Evolutionary conservation across 2,888 invertebrate genomes (phyloP), one percentile per base, ranked within the genome.

Genomic region (Brachycybe producta): DNA sequence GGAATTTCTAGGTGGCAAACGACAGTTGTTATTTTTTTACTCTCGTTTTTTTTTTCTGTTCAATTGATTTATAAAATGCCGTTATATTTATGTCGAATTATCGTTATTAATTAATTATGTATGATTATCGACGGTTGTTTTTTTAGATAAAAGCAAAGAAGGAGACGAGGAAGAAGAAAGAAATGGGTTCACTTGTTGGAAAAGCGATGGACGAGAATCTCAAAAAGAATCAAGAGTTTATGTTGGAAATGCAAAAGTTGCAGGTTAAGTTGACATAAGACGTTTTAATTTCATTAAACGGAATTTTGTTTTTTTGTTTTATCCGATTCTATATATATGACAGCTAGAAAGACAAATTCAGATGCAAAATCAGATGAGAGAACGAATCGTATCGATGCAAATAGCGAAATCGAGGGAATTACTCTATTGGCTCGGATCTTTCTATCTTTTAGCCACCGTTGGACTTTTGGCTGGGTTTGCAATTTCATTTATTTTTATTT

Each of bases 301-400:
- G 7, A 42, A 42, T 27, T 27, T 26, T 43, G 17, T 28, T 50
- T 38, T 5, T 53, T 27, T 34, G 38, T 42, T 44, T 53, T n/a
- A n/a, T n/a, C n/a, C n/a, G n/a, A n/a, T n/a, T n/a, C n/a, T n/a
- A n/a, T n/a, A n/a, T n/a, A n/a, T 30, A 15, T 56, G 57, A 8
- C 54, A 70, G 84, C 74, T 83, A 72, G 84, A 84, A 62, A 72
- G 84, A 53, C 83, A 84, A 70, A 78, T 85, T 56, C 83, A 84
- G 62, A 74, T 85, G 73, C 80, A 80, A 65, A 80, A 81, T 66
- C 81, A 82, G 67, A 77, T 85, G 70, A 75, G 82, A 61, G 81
- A 84, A 64, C 70, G 82, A 53, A 74, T 78, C 67, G 72, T 77
- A 66, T 83, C 85, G 0, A 68, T 80, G 67, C 73, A 79, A 64